Evolutionary conservation across 1,140 invertebrate species (phyloP).

Genomic region (Danaus plexippus): DNA sequence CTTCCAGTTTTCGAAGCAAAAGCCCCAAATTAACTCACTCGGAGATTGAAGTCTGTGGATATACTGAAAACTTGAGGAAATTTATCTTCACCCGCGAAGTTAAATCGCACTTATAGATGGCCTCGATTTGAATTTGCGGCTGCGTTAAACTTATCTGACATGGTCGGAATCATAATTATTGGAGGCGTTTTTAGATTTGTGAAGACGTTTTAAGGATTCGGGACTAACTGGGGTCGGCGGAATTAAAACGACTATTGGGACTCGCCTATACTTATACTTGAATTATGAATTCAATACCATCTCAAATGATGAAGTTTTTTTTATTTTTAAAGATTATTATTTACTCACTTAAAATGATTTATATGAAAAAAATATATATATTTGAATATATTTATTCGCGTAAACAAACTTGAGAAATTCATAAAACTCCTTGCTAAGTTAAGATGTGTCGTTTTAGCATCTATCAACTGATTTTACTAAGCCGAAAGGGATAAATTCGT

Average conservation of each 20-base stretch:
- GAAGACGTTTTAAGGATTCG: conserved; percentile 4
- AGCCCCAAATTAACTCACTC: conserved; percentile 21
- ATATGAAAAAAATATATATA: no score
- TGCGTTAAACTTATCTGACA: conserved; percentile 23
- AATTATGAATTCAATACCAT: no score
- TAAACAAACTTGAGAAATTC: no score
- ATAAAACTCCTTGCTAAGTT: no score
- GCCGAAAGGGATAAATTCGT: conserved; percentile 17
- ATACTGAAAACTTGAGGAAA: conserved; percentile 20
- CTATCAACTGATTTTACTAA: conserved; percentile 17
- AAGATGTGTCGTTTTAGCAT: conserved; percentile 1
- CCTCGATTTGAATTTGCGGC: conserved; percentile 25
- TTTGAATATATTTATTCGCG: no score
- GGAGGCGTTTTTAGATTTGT: conserved; percentile 14
- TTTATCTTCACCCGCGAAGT: conserved; percentile 23
- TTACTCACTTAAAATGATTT: no score
- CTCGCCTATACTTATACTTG: no score
- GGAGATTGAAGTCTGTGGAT: conserved; percentile 18
- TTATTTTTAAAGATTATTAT: no score
- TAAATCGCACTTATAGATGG: conserved; percentile 25
- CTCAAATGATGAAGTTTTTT: no score
- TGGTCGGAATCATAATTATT: conserved; percentile 23
- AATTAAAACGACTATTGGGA: no score
- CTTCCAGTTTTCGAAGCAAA: conserved; percentile 16
- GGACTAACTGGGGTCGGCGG: background rate